Evolutionary conservation across 2,113 vertebrate genomes (phyloP), one percentile per base, ranked within the genome.

Genomic region (Heterotilapia buettikoferi): DNA sequence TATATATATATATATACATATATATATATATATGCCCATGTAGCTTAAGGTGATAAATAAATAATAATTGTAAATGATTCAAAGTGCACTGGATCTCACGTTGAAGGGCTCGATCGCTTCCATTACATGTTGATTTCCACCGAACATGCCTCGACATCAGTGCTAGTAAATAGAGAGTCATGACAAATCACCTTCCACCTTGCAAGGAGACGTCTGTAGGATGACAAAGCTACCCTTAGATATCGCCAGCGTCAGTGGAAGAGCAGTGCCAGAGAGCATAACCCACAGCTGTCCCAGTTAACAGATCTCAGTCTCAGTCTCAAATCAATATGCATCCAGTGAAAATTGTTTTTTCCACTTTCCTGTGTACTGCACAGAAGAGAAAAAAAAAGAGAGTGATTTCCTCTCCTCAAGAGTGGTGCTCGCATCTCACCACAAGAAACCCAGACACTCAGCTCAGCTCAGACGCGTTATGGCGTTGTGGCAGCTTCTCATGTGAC

Each of bases 141-240:
- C 83, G 13, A 89, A 71, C 66, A 82, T 88, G 82, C 57, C 31
- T 81, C 45, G 86, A 89, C 86, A 73, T 88, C 82, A 89, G 76
- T 87, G 31, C 40, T 78, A 66, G 83, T 84, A 80, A 92, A 89
- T 52, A 79, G 76, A 66, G 83, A 91, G 86, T 94, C 84, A 91
- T 83, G 78, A 82, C 85, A 86, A 92, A 89, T 86, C 90, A 85
- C 68, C 92, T 83, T 83, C 56, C 59, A 87, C 82, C 66, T 43
- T 47, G n/a, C 71, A 80, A 84, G 80, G 45, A 84, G 83, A 61
- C 63, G 89, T 86, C 88, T 88, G 87, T 66, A 86, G 43, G 84
- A 80, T 91, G 91, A 91, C 92, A 88, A 6, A 45, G 90, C 86
- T 82, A 14, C 86, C 89, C 43, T 86, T 84, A 80, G 61, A 85